phyloP scores from a whole-genome alignment of 2,888 invertebrate species.

The Papilio demoleus region DNA sequence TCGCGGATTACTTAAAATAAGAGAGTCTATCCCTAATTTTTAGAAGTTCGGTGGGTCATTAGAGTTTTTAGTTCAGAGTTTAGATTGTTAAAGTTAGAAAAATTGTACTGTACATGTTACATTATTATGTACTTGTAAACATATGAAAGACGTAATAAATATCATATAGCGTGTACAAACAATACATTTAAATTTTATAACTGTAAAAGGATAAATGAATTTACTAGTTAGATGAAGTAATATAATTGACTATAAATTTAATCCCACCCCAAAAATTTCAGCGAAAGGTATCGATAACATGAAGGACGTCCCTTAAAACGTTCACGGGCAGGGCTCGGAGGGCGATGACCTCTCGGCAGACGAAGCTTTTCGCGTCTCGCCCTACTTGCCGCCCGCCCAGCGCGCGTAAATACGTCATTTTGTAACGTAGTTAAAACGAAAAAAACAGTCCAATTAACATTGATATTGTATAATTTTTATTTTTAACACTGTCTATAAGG shows the following conservation, averaged over 20 bases:
- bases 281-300: slow-evolving; percentile 71
- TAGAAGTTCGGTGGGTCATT: no score
- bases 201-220: no score
- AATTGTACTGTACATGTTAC: no score
- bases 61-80: no score
- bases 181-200: not conserved
- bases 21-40: no score
- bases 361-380: slow-evolving; percentile 79
- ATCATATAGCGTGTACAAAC: not conserved
- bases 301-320: slow-evolving; percentile 70
- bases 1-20: no score
- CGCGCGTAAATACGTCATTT: slow-evolving; percentile 55
- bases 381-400: slow-evolving; percentile 77
- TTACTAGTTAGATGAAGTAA: no score
- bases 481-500: not conserved
- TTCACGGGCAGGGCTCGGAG: slow-evolving; percentile 79
- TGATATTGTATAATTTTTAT: not conserved
- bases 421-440: slow-evolving; percentile 37
- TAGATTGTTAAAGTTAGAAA: no score
- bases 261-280: slow-evolving; percentile 45
- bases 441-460: slow-evolving; percentile 28
- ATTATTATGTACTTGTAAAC: no score
- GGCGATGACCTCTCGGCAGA: slow-evolving; percentile 75
- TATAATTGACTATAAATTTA: slow-evolving; percentile 23
- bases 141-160: no score